Evolutionary conservation across 2,113 vertebrate species (phyloP), one percentile per base, ranked within the genome.

Genomic region (Arizona elegans): DNA sequence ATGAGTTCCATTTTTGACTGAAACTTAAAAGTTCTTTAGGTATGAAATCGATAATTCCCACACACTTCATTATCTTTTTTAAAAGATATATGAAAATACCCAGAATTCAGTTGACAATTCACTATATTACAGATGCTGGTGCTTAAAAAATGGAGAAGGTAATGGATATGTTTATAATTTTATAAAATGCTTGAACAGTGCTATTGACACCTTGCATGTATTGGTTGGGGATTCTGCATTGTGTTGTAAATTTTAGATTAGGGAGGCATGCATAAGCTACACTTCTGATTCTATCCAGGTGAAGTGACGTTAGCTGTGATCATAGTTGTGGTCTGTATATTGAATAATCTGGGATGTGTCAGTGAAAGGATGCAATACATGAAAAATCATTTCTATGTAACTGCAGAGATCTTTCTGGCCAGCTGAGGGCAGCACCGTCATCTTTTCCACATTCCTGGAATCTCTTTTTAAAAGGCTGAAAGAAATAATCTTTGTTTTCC

Each of bases 401-500:
- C 88, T 55, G 29, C 90, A 95, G 23, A 93, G 52, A 90, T 94
- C 5, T 65, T 1, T 92, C 94, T 96, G 92, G 70, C 95, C 97
- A 96, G 95, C 91, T 85, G 97, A 96, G 96, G 97, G 96, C 93
- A 91, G 94, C 87, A 70, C 8, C 4, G 5, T 65, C 62, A 24
- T 81, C 17, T 94, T 89, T 93, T 93, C 93, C 89, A 93, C 62
- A 24, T 95, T 96, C 95, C 58, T 93, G 21, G 47, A 94, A 43
- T 94, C 58, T 93, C 50, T 91, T 23, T 95, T 88, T 86, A 23
- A 8, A 50, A 91, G n/a, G 11, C 90, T 54, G 15, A 15, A 52
- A 55, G 50, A 70, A 85, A 53, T 38, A 50, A 89, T 12, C 3
- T 12, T 89, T n/a, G 33, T 5, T 8, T 58, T 26, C 24, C 29